Percentiles rank a stretch among this genome's conserved stretches.
Evolutionary conservation across 92 coral and sea anemone species (phyloP).

Genomic region (Zoanthus sansibaricus): DNA sequence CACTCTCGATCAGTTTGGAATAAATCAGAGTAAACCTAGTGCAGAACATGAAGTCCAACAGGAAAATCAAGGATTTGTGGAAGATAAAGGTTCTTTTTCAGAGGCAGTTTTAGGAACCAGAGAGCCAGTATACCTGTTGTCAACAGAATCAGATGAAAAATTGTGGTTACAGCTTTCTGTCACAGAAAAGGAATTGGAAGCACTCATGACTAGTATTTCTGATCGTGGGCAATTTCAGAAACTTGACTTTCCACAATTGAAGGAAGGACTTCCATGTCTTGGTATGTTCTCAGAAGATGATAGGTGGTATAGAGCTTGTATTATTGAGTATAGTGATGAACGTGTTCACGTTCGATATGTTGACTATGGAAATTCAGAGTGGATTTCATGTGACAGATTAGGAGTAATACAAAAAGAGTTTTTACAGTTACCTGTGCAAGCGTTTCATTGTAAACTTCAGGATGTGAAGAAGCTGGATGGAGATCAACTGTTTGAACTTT

Average conservation of each 20-base stretch:
- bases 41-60: background rate
- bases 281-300: conserved; percentile 81
- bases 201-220: conserved; percentile 83
- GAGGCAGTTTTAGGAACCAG: conserved; percentile 47
- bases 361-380: conserved; percentile 92
- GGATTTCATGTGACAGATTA: conserved; percentile 64
- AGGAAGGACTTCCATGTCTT: conserved; percentile 62
- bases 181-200: conserved; percentile 66
- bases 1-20: conserved; percentile 10
- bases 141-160: conserved; percentile 70
- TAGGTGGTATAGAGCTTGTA: conserved; percentile 82
- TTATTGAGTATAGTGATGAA: conserved; percentile 47
- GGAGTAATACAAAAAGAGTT: conserved; percentile 66
- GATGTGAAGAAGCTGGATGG: conserved; percentile 50
- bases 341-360: conserved; percentile 71
- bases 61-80: conserved; percentile 2
- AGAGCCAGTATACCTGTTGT: conserved; percentile 69
- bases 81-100: conserved; percentile 36
- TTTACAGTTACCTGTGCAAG: conserved; percentile 74
- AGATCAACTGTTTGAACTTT: conserved; percentile 62
- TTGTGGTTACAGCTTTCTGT: conserved; percentile 79
- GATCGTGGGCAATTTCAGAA: background rate
- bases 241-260: conserved; percentile 18
- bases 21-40: background rate
- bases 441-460: conserved; percentile 67